Percentiles rank a stretch among this genome's conserved stretches.
Conservation (phyloP, 2,888 invertebrate genomes). For the Monoplex corrugatus region DNA sequence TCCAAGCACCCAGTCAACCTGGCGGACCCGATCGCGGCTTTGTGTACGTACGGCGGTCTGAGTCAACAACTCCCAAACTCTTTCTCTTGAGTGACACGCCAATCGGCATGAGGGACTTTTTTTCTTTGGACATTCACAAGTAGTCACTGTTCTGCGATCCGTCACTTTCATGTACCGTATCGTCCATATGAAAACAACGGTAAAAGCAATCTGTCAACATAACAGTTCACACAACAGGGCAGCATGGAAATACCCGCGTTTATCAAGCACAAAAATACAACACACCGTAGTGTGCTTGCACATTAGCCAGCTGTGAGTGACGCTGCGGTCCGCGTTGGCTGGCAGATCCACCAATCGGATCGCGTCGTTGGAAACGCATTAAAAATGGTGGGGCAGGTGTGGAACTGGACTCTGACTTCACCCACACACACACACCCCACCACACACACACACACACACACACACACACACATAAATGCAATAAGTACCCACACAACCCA, state of each 20-base stretch:
- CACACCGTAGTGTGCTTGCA: slow-evolving; percentile 23
- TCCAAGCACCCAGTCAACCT: slow-evolving; percentile 41
- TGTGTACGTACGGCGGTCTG: background rate
- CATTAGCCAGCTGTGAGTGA: slow-evolving; percentile 27
- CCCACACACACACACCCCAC: no score
- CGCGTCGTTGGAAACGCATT: background rate
- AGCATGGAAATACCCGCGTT: slow-evolving; percentile 41
- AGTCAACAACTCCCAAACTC: slow-evolving; percentile 21
- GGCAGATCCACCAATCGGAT: slow-evolving; percentile 44
- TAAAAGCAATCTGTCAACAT: background rate
- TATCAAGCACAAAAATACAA: slow-evolving; percentile 29
- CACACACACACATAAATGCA: no score
- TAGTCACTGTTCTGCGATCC: background rate
- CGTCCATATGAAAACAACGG: background rate
- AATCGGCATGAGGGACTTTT: background rate
- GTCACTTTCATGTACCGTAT: background rate
- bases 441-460: no score
- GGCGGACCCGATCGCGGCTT: slow-evolving; percentile 19
- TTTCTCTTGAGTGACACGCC: background rate
- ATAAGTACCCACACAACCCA: no score
- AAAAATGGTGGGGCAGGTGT: slow-evolving; percentile 31
- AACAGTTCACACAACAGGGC: slow-evolving; percentile 22
- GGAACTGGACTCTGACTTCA: background rate
- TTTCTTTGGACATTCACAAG: background rate
- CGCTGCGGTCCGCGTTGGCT: slow-evolving; percentile 45